A percentile compares a stretch with the other conserved stretches of the same genome.
Conservation (phyloP, 2,113 vertebrate genomes). For the Pseudorectes ferrugineus region DNA sequence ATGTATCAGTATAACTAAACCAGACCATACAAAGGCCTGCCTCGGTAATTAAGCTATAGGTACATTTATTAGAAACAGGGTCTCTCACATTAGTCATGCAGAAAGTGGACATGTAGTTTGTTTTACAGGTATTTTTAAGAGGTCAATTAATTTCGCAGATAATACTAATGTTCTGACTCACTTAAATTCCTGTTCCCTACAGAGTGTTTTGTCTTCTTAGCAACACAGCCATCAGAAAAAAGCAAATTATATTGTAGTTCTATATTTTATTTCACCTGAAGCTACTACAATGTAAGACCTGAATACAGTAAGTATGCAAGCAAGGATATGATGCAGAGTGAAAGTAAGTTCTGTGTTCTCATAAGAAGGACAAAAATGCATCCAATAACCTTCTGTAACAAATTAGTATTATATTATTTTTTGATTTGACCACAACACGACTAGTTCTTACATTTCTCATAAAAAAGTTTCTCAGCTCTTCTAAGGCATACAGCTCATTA, state of each 20-base stretch:
- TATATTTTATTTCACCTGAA: background rate
- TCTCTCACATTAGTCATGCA: background rate
- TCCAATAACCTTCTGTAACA: background rate
- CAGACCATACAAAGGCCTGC: background rate
- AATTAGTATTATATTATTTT: background rate
- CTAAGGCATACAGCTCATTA: background rate
- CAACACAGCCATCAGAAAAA: background rate
- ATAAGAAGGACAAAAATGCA: background rate
- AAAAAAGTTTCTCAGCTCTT: background rate
- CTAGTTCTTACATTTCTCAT: background rate
- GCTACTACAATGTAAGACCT: background rate
- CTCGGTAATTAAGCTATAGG: background rate
- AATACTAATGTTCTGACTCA: background rate
- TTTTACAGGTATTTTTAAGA: background rate
- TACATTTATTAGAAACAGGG: background rate
- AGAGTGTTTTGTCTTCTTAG: background rate
- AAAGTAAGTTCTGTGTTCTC: background rate
- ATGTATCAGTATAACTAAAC: background rate
- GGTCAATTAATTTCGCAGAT: background rate
- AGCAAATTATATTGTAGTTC: background rate
- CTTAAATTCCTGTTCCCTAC: background rate
- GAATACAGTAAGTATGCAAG: background rate
- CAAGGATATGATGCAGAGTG: background rate
- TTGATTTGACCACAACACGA: background rate
- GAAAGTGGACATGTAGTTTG: background rate